Percentiles rank a stretch among this genome's conserved stretches.
These are phyloP conservation scores for Nannoperca australis DNA, from an alignment of 2,797 vertebrate genomes.

Conservation along the genomic window DNA sequence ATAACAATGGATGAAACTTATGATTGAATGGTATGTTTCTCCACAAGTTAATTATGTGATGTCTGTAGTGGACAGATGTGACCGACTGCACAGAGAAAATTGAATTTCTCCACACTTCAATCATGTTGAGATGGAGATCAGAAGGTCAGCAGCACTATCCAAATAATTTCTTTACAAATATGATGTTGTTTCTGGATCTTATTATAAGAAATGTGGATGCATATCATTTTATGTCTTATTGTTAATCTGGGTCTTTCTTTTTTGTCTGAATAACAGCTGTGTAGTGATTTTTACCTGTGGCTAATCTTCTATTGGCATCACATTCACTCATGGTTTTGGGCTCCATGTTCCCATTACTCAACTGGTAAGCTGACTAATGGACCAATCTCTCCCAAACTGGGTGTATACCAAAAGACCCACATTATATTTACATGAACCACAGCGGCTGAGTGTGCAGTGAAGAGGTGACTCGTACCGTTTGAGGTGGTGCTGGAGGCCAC, in stretches of 20 bases:
- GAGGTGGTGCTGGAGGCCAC: conserved; percentile 99
- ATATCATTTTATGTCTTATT: background rate
- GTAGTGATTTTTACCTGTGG: background rate
- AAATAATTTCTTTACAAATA: background rate
- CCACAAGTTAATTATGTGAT: background rate
- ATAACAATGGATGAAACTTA: background rate
- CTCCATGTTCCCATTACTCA: conserved; percentile 10
- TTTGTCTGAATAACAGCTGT: background rate
- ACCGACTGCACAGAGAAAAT: background rate
- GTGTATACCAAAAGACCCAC: conserved; percentile 8
- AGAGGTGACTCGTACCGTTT: conserved; percentile 88
- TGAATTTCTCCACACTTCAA: background rate
- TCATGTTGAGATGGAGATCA: background rate
- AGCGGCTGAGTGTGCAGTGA: conserved; percentile 15
- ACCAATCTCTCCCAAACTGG: background rate
- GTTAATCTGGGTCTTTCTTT: background rate
- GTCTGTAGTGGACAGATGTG: background rate
- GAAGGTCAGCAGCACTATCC: background rate
- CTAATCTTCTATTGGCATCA: background rate
- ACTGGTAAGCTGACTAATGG: background rate
- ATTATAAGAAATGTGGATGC: background rate
- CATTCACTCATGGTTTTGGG: background rate
- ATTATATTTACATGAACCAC: conserved; percentile 34
- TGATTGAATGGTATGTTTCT: background rate
- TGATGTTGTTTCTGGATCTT: background rate